Base-by-base conservation (phyloP, 2,113 vertebrate species). In the Dipodomys stephensi region DNA sequence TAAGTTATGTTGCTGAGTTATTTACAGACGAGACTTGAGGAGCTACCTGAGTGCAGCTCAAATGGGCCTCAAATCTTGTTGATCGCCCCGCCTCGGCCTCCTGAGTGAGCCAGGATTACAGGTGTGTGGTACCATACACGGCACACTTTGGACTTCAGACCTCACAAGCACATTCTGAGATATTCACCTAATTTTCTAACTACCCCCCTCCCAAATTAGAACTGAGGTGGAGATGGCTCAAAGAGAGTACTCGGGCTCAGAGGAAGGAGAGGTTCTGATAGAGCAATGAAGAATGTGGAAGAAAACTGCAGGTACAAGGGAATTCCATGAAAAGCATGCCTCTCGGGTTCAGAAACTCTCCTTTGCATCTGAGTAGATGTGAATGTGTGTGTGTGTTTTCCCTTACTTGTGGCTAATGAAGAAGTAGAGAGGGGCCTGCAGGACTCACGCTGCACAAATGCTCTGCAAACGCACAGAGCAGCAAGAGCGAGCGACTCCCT, bases 241-340 rank as follows among this genome's bases (percentile, higher is more conserved):
- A 67, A 79, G 19, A 80, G 30, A 87, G 65, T 19, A 87, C 62
- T 90, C 87, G 94, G 93, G 32, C 64, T 95, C 32, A 95, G 85
- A 53, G 77, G 19, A 95, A 46, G 5, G 10, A 44, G 72, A 76
- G 20, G 16, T 9, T 35, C 16, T 25, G n/a, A 71, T 62, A 2
- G 8, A 3, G 27, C 69, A 32, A 74, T 83, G 57, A 60, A 44
- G 18, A 2, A 30, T 57, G 53, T 16, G 15, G 18, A 57, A 16
- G 15, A 57, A 13, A 57, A 18, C 89, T 1, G 1, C n/a, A 71
- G 93, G 92, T 22, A 60, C 60, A 35, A 13, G 27, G 18, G 9
- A 57, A 73, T 96, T 35, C 81, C 8, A 81, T 10, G 80, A 44
- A 90, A 96, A 57, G 80, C 35, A 83, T 74, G 87, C 69, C 91